Percentiles rank a stretch among this genome's conserved stretches.
Conservation (phyloP, 2,113 vertebrate species). For the Octodon degus region DNA sequence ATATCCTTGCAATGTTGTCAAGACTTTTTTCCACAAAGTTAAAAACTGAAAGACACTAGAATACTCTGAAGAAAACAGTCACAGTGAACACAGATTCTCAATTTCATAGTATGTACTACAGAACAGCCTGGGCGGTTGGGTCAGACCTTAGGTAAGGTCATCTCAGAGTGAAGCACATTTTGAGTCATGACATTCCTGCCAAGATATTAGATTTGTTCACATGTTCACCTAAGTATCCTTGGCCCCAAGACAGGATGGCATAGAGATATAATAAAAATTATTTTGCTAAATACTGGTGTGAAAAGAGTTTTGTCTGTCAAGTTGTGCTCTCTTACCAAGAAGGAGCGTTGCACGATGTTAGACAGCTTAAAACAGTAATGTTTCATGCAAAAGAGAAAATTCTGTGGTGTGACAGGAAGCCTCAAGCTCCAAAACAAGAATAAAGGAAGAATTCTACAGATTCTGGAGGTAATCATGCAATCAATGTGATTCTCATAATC, state of each 20-base stretch:
- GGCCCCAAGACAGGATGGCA: neutral
- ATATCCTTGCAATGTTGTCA: neutral
- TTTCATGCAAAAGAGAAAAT: neutral
- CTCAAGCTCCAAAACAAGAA: neutral
- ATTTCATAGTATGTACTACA: neutral
- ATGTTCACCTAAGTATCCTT: neutral
- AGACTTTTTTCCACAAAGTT: neutral
- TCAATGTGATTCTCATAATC: constrained; percentile 12
- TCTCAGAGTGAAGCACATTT: neutral
- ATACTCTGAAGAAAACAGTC: constrained; percentile 4
- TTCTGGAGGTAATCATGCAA: neutral
- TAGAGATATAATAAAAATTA: neutral
- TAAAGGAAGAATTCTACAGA: constrained; percentile 7
- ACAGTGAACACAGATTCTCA: neutral
- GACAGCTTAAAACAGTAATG: neutral
- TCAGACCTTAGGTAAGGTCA: neutral
- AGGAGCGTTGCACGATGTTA: neutral
- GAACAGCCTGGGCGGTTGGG: neutral
- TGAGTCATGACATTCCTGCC: neutral
- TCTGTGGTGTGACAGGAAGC: neutral
- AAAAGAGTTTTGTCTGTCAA: neutral
- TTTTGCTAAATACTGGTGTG: neutral
- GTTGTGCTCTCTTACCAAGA: neutral
- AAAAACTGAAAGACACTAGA: neutral
- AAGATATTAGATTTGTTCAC: neutral